These are phyloP conservation scores for Neodon shergylaensis DNA, from an alignment of 2,113 vertebrate genomes.

Conservation along the genomic window DNA sequence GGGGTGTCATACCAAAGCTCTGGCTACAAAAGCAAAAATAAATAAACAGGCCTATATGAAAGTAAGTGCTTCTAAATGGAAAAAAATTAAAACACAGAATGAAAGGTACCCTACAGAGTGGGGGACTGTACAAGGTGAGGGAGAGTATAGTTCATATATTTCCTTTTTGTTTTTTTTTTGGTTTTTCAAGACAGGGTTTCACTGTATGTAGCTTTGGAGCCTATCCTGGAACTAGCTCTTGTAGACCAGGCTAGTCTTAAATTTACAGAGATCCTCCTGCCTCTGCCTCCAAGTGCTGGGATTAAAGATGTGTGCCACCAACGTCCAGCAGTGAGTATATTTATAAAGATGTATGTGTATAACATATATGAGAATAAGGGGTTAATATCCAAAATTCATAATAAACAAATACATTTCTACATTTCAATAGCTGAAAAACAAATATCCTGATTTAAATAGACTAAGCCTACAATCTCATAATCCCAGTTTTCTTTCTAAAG, in stretches of 20 bases:
- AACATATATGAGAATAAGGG: neutral
- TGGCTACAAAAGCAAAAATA: neutral
- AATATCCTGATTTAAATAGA: neutral
- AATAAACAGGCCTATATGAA: neutral
- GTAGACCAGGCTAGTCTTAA: too few relatives aligned
- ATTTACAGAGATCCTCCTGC: too few relatives aligned
- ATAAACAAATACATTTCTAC: neutral
- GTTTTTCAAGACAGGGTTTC: too few relatives aligned
- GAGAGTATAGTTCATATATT: too few relatives aligned
- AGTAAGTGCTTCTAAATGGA: neutral
- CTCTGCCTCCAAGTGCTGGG: too few relatives aligned
- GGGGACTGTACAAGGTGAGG: neutral
- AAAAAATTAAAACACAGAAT: too few relatives aligned
- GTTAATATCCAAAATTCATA: neutral
- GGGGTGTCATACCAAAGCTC: neutral
- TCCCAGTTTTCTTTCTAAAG: neutral
- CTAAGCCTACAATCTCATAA: neutral
- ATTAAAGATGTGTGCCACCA: too few relatives aligned
- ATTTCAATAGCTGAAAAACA: neutral
- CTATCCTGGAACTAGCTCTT: too few relatives aligned
- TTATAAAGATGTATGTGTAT: neutral
- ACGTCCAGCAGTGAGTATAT: neutral
- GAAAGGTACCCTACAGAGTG: neutral
- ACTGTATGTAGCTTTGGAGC: too few relatives aligned
- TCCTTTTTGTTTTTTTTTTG: too few relatives aligned